Conservation (phyloP, 2,888 invertebrate genomes). For the Schizotus pectinicornis region DNA sequence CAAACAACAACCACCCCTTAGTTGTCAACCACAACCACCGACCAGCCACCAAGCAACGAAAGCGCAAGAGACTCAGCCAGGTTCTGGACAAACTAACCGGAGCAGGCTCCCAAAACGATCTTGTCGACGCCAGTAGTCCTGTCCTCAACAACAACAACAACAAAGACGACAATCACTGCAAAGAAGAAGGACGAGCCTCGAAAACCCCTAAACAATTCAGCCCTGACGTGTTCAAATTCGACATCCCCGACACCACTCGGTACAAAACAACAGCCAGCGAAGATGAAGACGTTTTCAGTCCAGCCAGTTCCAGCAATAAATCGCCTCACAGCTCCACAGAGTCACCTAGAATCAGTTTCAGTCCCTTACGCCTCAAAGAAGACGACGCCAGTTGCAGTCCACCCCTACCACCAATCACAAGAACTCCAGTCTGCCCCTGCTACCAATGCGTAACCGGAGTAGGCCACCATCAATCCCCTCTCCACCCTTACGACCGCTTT, state of each 20-base stretch:
- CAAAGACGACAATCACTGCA: constrained; percentile 29
- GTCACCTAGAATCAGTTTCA: constrained; percentile 63
- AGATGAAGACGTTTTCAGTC: constrained; percentile 67
- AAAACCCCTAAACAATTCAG: constrained; percentile 50
- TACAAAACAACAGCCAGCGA: constrained; percentile 59
- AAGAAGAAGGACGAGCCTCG: constrained; percentile 20
- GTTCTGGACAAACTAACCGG: constrained; percentile 78
- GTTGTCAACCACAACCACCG: constrained; percentile 68
- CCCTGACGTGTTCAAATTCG: constrained; percentile 63
- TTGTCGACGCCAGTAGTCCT: constrained; percentile 26
- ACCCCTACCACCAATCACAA: constrained; percentile 45
- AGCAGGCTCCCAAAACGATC: constrained; percentile 38
- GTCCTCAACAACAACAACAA: constrained; percentile 52
- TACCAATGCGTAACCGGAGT: constrained; percentile 55
- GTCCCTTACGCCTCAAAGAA: constrained; percentile 63
- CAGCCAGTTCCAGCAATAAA: constrained; percentile 63
- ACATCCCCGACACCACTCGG: constrained; percentile 48
- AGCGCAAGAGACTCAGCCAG: constrained; percentile 79
- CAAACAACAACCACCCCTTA: constrained; percentile 66
- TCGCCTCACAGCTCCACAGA: constrained; percentile 64
- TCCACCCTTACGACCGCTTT: constrained; percentile 59
- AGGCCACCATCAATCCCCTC: constrained; percentile 52
- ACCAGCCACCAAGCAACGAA: constrained; percentile 70
- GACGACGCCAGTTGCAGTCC: constrained; percentile 58
- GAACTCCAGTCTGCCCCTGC: constrained; percentile 53